These are phyloP conservation scores for Mythimna albipuncta DNA, from an alignment of 2,888 invertebrate genomes.

Conservation along the genomic window DNA sequence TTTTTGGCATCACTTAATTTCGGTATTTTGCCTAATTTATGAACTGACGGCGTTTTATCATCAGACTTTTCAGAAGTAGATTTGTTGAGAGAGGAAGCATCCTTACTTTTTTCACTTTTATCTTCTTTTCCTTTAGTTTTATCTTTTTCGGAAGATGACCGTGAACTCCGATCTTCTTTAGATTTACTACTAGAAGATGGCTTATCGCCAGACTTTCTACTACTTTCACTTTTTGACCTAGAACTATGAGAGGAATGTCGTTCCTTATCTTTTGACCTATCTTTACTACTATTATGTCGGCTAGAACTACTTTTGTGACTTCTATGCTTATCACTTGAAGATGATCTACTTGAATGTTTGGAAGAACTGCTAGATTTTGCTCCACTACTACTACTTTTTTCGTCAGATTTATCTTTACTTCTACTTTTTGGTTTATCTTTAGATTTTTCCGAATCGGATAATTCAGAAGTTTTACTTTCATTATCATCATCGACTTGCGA, in stretches of 20 bases:
- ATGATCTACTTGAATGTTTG: conserved; percentile 85
- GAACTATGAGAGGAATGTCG: conserved; percentile 80
- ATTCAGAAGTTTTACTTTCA: conserved; percentile 76
- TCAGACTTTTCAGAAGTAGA: conserved; percentile 91
- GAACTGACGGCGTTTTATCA: conserved; percentile 93
- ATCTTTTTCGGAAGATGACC: conserved; percentile 75
- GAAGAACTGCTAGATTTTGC: conserved; percentile 75
- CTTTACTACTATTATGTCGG: conserved; percentile 83
- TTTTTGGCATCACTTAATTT: conserved; percentile 92
- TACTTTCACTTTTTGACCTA: conserved; percentile 84
- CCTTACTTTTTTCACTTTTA: conserved; percentile 69
- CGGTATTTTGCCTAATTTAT: conserved; percentile 95
- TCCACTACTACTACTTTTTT: conserved; percentile 78
- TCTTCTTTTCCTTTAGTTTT: conserved; percentile 73
- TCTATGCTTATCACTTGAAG: conserved; percentile 85
- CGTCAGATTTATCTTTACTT: conserved; percentile 88
- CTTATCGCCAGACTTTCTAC: conserved; percentile 76
- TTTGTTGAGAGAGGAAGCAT: conserved; percentile 74
- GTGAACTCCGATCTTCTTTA: conserved; percentile 77
- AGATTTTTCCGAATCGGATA: conserved; percentile 76
- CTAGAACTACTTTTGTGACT: conserved; percentile 80
- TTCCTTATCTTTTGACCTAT: conserved; percentile 71
- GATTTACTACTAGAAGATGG: conserved; percentile 79
- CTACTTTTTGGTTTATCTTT: conserved; percentile 80
- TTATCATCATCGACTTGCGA: conserved; percentile 90